Conservation (phyloP, 2,797 vertebrate species). For the Poeciliopsis infans region DNA sequence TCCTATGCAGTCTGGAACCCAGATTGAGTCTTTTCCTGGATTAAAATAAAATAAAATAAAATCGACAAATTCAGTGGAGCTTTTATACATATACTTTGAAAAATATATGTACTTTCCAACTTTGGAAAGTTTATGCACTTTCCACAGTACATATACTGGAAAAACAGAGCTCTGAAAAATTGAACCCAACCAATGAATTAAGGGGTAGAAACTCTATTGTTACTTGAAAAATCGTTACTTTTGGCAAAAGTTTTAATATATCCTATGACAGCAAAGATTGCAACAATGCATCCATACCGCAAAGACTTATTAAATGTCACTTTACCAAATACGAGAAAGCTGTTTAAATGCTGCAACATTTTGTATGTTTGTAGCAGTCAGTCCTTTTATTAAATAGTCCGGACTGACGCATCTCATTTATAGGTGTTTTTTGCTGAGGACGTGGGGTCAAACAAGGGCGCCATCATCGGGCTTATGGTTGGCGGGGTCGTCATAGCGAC, state of each 20-base stretch:
- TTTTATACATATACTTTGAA: background rate
- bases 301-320: background rate
- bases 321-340: background rate
- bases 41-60: background rate
- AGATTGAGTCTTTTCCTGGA: background rate
- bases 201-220: background rate
- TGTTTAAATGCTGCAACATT: background rate
- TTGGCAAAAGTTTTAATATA: background rate
- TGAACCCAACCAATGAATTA: background rate
- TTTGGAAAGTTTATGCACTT: no score
- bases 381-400: background rate
- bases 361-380: background rate
- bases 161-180: background rate
- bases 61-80: background rate
- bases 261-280: background rate
- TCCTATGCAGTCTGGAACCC: background rate
- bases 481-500: slow-evolving; percentile 98
- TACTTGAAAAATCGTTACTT: background rate
- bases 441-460: slow-evolving; percentile 96
- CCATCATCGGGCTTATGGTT: slow-evolving; percentile 98
- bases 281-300: background rate
- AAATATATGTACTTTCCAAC: no score
- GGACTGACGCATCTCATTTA: background rate
- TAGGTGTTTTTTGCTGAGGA: slow-evolving; percentile 98
- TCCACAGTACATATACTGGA: background rate